Conservation (phyloP, 2,797 vertebrate genomes). For the Thunnus albacares region DNA sequence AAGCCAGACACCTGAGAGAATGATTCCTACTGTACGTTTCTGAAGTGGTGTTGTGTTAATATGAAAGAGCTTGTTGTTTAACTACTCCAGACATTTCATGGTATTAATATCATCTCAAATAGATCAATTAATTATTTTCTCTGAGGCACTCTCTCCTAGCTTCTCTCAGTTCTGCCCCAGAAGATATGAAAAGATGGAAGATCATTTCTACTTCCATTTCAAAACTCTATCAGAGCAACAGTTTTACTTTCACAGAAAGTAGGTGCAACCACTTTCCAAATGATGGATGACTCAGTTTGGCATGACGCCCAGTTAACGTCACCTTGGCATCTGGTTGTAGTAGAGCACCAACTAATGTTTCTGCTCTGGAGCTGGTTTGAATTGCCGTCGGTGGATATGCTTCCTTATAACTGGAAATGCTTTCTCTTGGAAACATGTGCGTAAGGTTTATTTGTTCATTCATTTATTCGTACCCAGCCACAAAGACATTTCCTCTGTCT, state of each 20-base stretch:
- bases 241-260: not conserved
- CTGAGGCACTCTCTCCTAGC: not conserved
- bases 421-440: constrained; percentile 4
- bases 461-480: not conserved
- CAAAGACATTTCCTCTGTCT: constrained; percentile 17
- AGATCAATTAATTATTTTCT: not conserved
- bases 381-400: not conserved
- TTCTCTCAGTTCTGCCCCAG: too few species aligned
- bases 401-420: not conserved
- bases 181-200: not conserved
- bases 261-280: not conserved
- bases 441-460: constrained; percentile 1
- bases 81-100: not conserved
- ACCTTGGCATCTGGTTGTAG: constrained; percentile 21
- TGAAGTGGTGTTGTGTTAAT: not conserved
- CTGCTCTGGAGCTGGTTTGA: not conserved
- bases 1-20: not conserved
- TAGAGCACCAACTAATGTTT: not conserved
- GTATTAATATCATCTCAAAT: not conserved
- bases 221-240: not conserved
- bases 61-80: not conserved
- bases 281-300: constrained; percentile 15
- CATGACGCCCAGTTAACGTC: not conserved
- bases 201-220: not conserved
- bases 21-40: not conserved